Percentiles rank a stretch among this genome's conserved stretches.
Conservation (phyloP, 2,113 vertebrate species). For the Hyperoodon ampullatus region DNA sequence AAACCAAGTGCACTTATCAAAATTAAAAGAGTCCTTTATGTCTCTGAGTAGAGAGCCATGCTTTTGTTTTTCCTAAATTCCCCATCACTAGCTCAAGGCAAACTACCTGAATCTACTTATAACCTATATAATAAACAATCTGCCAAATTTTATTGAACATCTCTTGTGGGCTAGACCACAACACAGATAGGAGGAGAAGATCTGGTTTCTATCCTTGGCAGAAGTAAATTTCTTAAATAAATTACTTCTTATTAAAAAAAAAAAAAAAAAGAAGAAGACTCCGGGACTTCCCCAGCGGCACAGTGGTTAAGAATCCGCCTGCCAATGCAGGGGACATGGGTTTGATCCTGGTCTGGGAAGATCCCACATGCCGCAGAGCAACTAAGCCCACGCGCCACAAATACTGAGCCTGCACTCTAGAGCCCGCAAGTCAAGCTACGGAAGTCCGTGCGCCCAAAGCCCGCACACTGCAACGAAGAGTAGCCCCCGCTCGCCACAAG, state of each 20-base stretch:
- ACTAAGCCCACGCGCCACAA: too few species aligned
- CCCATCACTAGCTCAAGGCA: neutral
- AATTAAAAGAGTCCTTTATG: neutral
- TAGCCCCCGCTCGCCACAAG: too few species aligned
- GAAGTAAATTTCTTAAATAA: neutral
- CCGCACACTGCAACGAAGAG: too few species aligned
- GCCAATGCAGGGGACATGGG: too few species aligned
- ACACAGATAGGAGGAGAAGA: neutral
- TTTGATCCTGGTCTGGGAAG: too few species aligned
- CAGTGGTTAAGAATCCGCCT: too few species aligned
- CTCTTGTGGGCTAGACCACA: neutral
- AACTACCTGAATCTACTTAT: neutral
- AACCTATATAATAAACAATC: neutral
- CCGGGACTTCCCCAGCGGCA: too few species aligned
- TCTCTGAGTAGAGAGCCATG: neutral
- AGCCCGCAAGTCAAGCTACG: too few species aligned
- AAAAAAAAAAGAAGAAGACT: neutral
- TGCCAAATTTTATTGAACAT: neutral
- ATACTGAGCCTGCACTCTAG: too few species aligned
- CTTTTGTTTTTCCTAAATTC: neutral
- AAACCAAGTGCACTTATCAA: neutral
- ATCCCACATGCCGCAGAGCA: too few species aligned
- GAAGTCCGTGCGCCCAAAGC: too few species aligned
- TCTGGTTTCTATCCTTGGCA: neutral
- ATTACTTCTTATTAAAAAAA: neutral